phyloP scores from a whole-genome alignment of 2,113 vertebrate species.

The Tragulus kanchil region DNA sequence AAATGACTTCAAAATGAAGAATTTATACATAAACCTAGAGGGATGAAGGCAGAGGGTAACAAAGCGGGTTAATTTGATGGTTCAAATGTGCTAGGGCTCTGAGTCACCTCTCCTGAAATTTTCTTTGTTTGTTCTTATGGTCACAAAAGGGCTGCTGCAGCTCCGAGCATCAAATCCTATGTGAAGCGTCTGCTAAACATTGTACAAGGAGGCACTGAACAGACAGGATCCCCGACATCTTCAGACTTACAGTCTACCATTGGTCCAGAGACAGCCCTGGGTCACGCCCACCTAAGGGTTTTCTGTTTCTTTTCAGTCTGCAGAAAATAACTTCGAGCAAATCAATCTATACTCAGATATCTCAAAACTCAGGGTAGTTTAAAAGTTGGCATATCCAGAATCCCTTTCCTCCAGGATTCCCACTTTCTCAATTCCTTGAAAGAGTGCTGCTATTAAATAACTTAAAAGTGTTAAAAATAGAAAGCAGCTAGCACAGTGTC shows the following conservation, averaged over 20 bases:
- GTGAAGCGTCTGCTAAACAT: not conserved
- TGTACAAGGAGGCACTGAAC: not conserved
- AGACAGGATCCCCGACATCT: not conserved
- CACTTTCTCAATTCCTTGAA: not conserved
- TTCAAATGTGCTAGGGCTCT: not conserved
- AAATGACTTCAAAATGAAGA: not conserved
- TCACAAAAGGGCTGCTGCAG: not conserved
- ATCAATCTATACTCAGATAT: not conserved
- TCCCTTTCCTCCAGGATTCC: not conserved
- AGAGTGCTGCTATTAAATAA: not conserved
- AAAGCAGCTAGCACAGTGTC: not conserved
- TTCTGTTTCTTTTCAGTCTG: not conserved
- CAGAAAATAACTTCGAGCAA: not conserved
- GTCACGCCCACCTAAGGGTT: fast-evolving
- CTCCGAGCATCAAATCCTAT: not conserved
- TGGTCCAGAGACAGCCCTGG: not conserved
- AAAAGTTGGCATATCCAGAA: not conserved
- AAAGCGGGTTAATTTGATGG: not conserved
- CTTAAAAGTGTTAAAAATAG: not conserved
- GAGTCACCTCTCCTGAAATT: not conserved
- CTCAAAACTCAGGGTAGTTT: not conserved
- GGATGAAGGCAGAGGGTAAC: not conserved
- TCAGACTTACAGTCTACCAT: fast-evolving
- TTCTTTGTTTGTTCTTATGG: not conserved
- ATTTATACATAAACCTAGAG: not conserved